Evolutionary conservation across 37 sponge, comb jelly and placozoan genomes (phyloP).

Genomic region (Eunapius fragilis): DNA sequence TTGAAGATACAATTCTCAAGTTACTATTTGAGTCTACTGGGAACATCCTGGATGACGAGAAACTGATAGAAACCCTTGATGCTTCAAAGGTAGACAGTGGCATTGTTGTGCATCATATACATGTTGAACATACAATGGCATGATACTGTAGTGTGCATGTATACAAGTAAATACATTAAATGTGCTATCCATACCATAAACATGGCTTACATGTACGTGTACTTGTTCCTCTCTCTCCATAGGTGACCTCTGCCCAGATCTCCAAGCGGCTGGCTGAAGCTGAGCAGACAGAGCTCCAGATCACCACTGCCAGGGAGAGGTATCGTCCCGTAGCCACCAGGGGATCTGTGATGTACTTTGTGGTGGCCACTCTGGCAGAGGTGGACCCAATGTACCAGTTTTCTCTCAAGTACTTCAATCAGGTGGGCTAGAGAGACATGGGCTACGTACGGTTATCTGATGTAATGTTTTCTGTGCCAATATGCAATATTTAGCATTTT

Average conservation of each 20-base stretch:
- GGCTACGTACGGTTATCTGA: not conserved
- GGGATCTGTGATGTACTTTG: slow-evolving; percentile 98
- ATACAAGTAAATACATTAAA: not conserved
- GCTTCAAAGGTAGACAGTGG: slow-evolving; percentile 76
- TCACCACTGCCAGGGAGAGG: slow-evolving; percentile 90
- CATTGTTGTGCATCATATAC: not conserved
- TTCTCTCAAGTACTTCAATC: slow-evolving; percentile 98
- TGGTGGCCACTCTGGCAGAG: slow-evolving; percentile 92
- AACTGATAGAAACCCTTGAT: slow-evolving; percentile 88
- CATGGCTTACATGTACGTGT: not conserved
- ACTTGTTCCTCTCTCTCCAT: not conserved
- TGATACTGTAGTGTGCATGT: not conserved
- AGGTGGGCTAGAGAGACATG: slow-evolving; percentile 13
- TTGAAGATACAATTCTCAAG: slow-evolving; percentile 95
- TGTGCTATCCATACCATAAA: not conserved
- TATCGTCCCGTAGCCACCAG: slow-evolving; percentile 94
- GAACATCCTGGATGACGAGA: slow-evolving; percentile 97
- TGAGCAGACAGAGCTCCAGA: slow-evolving; percentile 94
- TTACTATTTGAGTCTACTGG: slow-evolving; percentile 95
- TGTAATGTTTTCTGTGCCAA: too few species aligned
- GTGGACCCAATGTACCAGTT: slow-evolving; percentile 99
- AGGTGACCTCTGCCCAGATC: slow-evolving; percentile 88
- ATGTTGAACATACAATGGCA: too few species aligned
- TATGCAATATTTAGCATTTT: too few species aligned
- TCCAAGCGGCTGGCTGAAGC: slow-evolving; percentile 86